These are phyloP conservation scores for Trichogramma pretiosum DNA, from an alignment of 1,140 invertebrate genomes.

Conservation along the genomic window DNA sequence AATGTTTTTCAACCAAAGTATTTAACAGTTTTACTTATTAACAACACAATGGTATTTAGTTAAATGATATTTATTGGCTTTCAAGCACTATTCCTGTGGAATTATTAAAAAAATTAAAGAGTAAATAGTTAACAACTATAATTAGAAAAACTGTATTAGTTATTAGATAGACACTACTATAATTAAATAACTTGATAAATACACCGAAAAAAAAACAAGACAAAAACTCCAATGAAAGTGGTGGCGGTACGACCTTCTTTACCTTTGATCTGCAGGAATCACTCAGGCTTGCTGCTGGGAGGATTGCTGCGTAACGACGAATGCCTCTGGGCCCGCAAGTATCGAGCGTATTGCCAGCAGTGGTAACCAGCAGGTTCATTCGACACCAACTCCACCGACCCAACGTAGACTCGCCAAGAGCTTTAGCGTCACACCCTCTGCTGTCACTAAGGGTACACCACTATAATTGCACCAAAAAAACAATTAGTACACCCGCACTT, in stretches of 20 bases:
- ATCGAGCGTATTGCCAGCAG: conserved; percentile 32
- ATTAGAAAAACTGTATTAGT: no score
- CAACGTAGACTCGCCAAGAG: conserved; percentile 78
- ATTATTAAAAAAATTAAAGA: no score
- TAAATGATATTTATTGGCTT: no score
- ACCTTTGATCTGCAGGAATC: conserved; percentile 44
- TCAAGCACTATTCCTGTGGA: no score
- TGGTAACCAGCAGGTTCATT: conserved; percentile 51
- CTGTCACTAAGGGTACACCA: conserved; percentile 52
- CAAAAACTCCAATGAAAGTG: not conserved
- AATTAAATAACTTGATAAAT: no score
- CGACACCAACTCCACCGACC: conserved; percentile 66
- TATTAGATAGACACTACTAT: no score
- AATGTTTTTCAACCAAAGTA: no score
- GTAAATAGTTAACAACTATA: no score
- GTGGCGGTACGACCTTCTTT: conserved; percentile 34
- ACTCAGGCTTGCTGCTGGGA: conserved; percentile 45
- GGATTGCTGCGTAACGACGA: conserved; percentile 40
- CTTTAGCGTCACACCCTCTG: conserved; percentile 71
- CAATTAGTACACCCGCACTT: no score
- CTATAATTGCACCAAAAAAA: no score
- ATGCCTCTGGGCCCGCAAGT: conserved; percentile 30
- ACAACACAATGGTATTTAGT: not conserved
- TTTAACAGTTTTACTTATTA: not conserved
- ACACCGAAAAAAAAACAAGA: not conserved